These are phyloP conservation scores for Pantala flavescens DNA, from an alignment of 1,140 invertebrate species.

Conservation along the genomic window DNA sequence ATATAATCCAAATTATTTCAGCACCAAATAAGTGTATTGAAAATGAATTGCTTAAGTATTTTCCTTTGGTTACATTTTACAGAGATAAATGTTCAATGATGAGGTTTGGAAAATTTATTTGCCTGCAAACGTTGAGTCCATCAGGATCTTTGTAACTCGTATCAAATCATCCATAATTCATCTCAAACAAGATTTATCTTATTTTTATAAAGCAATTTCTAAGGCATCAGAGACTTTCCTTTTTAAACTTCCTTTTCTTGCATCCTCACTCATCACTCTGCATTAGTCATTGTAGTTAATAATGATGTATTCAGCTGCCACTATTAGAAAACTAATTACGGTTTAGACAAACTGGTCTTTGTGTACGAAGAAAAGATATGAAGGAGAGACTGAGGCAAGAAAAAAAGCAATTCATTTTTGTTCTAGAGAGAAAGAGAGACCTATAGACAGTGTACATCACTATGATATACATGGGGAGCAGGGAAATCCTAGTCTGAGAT, in stretches of 20 bases:
- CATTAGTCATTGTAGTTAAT: constrained; percentile 4
- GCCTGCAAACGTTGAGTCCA: too few relatives aligned
- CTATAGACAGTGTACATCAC: constrained; percentile 5
- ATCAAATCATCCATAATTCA: background rate
- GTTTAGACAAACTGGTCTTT: constrained; percentile 6
- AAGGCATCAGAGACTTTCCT: background rate
- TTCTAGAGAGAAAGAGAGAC: constrained; percentile 6
- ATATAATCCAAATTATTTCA: too few relatives aligned
- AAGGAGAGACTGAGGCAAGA: constrained; percentile 4
- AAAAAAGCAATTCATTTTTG: constrained; percentile 5
- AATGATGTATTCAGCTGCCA: constrained; percentile 5
- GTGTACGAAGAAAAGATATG: constrained; percentile 1
- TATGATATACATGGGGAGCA: background rate
- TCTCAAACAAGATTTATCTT: background rate
- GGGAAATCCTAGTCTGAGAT: background rate
- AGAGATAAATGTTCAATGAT: too few relatives aligned
- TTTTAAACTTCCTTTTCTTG: constrained; percentile 1
- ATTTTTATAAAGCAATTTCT: too few relatives aligned
- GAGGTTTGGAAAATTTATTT: too few relatives aligned
- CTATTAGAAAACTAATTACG: constrained; percentile 7
- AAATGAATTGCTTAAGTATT: too few relatives aligned
- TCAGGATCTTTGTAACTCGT: too few relatives aligned
- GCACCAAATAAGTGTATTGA: too few relatives aligned
- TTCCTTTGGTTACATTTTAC: too few relatives aligned
- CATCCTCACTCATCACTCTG: constrained; percentile 8